Conservation (phyloP, 2,113 vertebrate genomes). For the Passer domesticus region DNA sequence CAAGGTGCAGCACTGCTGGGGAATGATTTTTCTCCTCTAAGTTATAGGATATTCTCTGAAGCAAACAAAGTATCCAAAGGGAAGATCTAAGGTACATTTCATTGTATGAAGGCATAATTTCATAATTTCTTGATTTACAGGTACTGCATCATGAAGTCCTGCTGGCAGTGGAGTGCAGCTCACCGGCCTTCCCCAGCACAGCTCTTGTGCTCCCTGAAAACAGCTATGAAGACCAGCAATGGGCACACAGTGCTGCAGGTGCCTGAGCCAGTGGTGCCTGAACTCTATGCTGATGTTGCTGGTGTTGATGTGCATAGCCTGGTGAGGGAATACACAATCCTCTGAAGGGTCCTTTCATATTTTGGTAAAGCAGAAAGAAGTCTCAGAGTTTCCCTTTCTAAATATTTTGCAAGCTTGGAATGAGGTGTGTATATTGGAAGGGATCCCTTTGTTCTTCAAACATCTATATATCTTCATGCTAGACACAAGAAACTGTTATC, state of each 20-base stretch:
- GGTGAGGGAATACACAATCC: conserved; percentile 55
- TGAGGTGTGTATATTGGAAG: background rate
- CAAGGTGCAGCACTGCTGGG: background rate
- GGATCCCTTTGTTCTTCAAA: background rate
- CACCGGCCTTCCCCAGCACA: conserved; percentile 76
- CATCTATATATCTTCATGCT: background rate
- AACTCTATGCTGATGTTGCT: conserved; percentile 69
- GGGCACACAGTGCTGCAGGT: conserved; percentile 81
- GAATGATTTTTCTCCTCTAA: background rate
- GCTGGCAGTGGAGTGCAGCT: conserved; percentile 86
- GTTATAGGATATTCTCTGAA: background rate
- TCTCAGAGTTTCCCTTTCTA: background rate
- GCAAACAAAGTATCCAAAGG: background rate
- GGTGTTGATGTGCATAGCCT: conserved; percentile 57
- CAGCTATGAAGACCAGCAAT: conserved; percentile 77
- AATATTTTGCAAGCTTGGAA: background rate
- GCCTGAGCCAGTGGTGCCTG: conserved; percentile 74
- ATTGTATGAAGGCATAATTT: background rate
- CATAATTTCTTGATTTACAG: conserved; percentile 55
- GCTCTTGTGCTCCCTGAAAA: conserved; percentile 72
- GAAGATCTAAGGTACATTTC: background rate
- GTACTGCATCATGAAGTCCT: conserved; percentile 84
- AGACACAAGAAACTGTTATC: background rate
- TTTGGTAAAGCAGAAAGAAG: background rate
- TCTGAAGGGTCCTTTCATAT: conserved; percentile 37